Evolutionary conservation across 2,888 invertebrate genomes (phyloP).

Genomic region (Andrena flavipes): DNA sequence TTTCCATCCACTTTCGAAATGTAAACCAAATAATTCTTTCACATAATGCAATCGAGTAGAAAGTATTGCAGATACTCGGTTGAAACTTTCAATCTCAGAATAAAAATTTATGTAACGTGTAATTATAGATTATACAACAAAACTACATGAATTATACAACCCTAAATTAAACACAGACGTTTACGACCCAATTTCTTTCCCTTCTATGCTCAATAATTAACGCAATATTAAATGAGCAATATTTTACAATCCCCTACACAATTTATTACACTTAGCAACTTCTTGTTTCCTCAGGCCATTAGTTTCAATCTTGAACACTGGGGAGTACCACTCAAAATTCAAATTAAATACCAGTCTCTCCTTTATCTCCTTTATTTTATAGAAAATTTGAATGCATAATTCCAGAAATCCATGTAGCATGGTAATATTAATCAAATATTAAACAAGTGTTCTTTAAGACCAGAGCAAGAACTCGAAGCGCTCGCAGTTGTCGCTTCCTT

Average conservation of each 20-base stretch:
- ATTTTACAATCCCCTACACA: not conserved
- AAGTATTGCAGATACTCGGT: not conserved
- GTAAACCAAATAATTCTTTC: not conserved
- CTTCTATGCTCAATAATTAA: not conserved
- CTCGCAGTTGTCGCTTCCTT: conserved; percentile 46
- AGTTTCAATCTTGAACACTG: not conserved
- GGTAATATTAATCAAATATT: not conserved
- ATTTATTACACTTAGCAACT: not conserved
- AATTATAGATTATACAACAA: not conserved
- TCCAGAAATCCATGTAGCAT: not conserved
- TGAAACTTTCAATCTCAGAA: not conserved
- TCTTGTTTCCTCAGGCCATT: not conserved
- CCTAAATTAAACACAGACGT: not conserved
- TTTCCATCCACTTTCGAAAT: not conserved
- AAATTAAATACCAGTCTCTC: not conserved
- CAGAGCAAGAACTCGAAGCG: not conserved
- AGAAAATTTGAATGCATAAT: not conserved
- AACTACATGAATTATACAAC: not conserved
- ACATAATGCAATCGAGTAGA: not conserved
- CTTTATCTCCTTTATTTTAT: not conserved
- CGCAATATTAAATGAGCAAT: not conserved
- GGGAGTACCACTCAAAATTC: not conserved
- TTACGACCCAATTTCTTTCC: not conserved
- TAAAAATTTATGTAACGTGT: not conserved
- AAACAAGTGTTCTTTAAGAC: not conserved